Evolutionary conservation across 2,888 invertebrate genomes (phyloP), one percentile per base, ranked within the genome.

Genomic region (Monochamus alternatus): DNA sequence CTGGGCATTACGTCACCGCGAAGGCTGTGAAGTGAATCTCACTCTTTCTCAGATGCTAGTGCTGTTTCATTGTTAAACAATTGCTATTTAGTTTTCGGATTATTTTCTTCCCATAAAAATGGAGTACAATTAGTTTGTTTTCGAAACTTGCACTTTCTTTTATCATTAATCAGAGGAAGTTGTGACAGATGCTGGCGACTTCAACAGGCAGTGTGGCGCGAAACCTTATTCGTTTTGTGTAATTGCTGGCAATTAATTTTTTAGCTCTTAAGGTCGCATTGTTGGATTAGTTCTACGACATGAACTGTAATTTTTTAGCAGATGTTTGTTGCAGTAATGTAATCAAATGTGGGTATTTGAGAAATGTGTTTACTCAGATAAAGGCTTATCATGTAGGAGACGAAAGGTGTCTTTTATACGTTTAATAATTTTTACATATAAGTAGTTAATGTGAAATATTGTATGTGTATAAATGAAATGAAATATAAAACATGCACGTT

Each of bases 11-110:
- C 81, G 81, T 81, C 81, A 81, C 10, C 58, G 51, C 60, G 71
- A 66, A 80, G 81, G 81, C 78, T 81, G 75, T 78, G 75, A 78
- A 80, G 80, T 80, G 80, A 80, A 79, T 80, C 80, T 78, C 75
- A 67, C 65, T 66, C 59, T 71, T 75, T 70, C 66, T 55, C 67
- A 73, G 62, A 73, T 73, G 73, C 38, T 68, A n/a, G 66, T 63
- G 73, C 52, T 66, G 59, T 7, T 65, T 55, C 32, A 74, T 44
- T 71, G 58, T 72, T 65, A 43, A 47, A 22, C 47, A 30, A 58
- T 10, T 30, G 64, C 43, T 62, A 67, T 60, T 59, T 69, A 68
- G 69, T 72, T 75, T 69, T 58, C 55, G 58, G 38, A 69, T 69
- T 44, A 58, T 64, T 12, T 30, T 47, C 22, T 69, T 44, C 60